Evolutionary conservation across 2,113 vertebrate species (phyloP), one percentile per base, ranked within the genome.

Genomic region (Carollia perspicillata): DNA sequence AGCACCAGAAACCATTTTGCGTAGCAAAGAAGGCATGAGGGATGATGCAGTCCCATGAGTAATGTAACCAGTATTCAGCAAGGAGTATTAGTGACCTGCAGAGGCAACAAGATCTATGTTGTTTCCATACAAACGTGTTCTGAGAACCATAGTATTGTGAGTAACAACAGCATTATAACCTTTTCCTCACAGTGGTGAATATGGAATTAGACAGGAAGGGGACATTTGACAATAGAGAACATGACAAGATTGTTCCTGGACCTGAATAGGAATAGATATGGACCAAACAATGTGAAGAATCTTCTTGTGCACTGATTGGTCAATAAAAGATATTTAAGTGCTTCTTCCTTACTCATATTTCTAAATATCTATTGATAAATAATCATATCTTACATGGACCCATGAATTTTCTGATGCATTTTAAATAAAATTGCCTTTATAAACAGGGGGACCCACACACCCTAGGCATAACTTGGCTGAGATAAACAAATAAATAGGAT

Each of bases 401-500:
- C 55, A 63, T 30, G 1, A 7, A 74, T 92, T 89, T 92, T 58
- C 42, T 79, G 88, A 78, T 68, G 60, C 2, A 14, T 18, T 78
- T 42, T 60, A 58, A 84, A 37, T 92, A 81, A 40, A 94, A 66
- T 58, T 72, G 63, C 40, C 18, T 78, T 23, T 58, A 77, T 20
- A 71, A 35, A 37, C 1, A 89, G 16, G 3, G 16, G 33, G 4
- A 0, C 12, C 17, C n/a, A 26, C 23, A 30, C 0, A 68, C 2
- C 33, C 14, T 51, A 92, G 16, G 28, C 22, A 8, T 10, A 94
- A 5, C 44, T 5, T 71, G 37, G 13, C 28, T 78, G 20, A 44
- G 35, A 69, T 40, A 96, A 94, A 89, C 2, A 79, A 94, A 81
- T 5, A 74, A 86, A 83, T 33, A 66, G 1, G 9, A 90, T 8